phyloP scores from a whole-genome alignment of 2,113 vertebrate genomes.

The Albula goreensis region DNA sequence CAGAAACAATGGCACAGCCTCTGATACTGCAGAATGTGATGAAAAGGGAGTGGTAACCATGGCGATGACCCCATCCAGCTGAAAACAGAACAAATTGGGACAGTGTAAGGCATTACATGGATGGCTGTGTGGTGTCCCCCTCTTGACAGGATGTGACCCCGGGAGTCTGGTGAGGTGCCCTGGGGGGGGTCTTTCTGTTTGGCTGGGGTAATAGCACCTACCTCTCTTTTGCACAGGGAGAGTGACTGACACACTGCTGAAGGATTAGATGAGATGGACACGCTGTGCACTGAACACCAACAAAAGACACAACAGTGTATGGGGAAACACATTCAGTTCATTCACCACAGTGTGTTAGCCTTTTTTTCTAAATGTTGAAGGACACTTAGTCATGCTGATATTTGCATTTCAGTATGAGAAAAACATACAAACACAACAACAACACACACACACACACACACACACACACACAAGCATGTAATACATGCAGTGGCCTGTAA shows the following conservation, averaged over 20 bases:
- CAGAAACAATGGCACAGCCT: constrained; percentile 21
- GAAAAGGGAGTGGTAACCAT: constrained; percentile 44
- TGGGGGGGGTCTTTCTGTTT: background rate
- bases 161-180: constrained; percentile 13
- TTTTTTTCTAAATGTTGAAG: background rate
- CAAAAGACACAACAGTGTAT: background rate
- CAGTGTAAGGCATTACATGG: constrained; percentile 35
- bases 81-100: constrained; percentile 34
- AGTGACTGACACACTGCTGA: background rate
- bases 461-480: background rate
- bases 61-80: constrained; percentile 41
- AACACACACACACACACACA: too few species aligned
- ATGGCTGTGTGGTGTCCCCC: constrained; percentile 35
- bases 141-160: constrained; percentile 21
- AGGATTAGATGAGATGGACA: constrained; percentile 31
- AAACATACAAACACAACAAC: too few species aligned
- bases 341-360: background rate
- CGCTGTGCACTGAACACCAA: background rate
- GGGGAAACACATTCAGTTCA: background rate
- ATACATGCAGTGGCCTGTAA: background rate
- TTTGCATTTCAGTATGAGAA: background rate
- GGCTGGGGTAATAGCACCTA: background rate
- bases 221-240: background rate
- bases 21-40: constrained; percentile 31
- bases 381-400: background rate